phyloP scores from a whole-genome alignment of 1,140 invertebrate species.

The Heliconius himera region DNA sequence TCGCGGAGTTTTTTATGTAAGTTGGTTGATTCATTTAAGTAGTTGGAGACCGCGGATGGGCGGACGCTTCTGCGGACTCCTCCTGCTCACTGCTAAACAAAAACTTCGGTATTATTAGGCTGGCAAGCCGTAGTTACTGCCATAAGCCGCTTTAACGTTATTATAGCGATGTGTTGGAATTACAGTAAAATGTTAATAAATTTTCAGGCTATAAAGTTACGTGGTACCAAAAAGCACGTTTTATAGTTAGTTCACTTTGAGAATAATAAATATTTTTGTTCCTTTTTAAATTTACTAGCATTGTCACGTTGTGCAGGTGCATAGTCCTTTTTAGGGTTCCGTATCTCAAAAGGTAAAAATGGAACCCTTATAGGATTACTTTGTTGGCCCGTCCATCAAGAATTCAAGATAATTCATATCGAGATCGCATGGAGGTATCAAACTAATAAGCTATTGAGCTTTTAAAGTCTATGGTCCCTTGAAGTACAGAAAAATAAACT shows the following conservation, averaged over 20 bases:
- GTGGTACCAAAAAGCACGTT: not conserved
- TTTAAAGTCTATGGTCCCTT: no score
- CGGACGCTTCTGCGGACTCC: not conserved
- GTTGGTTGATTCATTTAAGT: slow-evolving; percentile 29
- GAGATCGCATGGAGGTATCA: no score
- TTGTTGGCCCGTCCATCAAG: no score
- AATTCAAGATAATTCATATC: no score
- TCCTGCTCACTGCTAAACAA: not conserved
- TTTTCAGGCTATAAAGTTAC: not conserved
- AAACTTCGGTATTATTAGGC: not conserved
- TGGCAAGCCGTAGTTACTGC: not conserved
- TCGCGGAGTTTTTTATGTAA: slow-evolving; percentile 29
- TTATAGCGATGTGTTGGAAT: not conserved
- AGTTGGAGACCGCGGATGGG: slow-evolving; percentile 21
- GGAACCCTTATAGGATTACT: no score
- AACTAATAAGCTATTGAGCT: no score
- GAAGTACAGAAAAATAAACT: no score
- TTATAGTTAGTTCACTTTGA: not conserved
- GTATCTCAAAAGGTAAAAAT: no score
- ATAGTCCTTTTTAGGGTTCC: no score
- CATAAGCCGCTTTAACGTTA: not conserved
- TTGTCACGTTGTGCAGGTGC: no score
- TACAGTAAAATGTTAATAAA: not conserved
- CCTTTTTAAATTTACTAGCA: not conserved
- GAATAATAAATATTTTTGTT: not conserved